Evolutionary conservation across 2,113 vertebrate genomes (phyloP), one percentile per base, ranked within the genome.

Genomic region (Theristicus caerulescens): DNA sequence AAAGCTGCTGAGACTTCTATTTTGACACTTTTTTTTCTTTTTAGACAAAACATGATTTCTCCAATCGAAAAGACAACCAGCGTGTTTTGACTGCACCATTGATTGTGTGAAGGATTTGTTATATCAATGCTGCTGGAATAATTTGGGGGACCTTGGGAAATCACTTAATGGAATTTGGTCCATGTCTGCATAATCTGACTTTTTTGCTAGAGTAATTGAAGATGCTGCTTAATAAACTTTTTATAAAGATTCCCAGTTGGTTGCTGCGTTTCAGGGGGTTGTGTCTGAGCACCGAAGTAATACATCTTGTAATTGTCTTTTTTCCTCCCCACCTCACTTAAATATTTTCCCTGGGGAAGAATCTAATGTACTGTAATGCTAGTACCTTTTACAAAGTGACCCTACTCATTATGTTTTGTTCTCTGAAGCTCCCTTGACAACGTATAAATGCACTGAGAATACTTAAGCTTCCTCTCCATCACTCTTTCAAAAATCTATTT

Each of bases 211-310:
- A 85, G 72, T 97, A 97, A 97, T 94, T 97, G 95, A 97, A 96
- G 96, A 93, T 85, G 93, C 57, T 40, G 91, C 96, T 97, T 97
- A 97, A 98, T 97, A 97, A 97, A 97, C 95, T 96, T 96, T 92
- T 95, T 91, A 90, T 96, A 96, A 96, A 97, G 90, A 90, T 95
- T 98, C 97, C 92, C 95, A 86, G 80, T 97, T 94, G 87, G 88
- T 96, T 95, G 66, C 72, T 93, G 92, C 11, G 0, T 97, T 97
- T 91, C 86, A 49, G 85, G 59, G 86, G 91, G 71, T 95, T 96
- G 70, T 93, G 79, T 90, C 62, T 91, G 86, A 96, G 92, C 95
- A 38, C 82, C 78, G 70, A 91, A 95, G 52, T 73, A 95, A 95
- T 97, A 82, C 49, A 85, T 82, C 81, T 97, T 95, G 87, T 92